phyloP scores from a whole-genome alignment of 1,140 invertebrate species.

The Scaptomyza montana region DNA sequence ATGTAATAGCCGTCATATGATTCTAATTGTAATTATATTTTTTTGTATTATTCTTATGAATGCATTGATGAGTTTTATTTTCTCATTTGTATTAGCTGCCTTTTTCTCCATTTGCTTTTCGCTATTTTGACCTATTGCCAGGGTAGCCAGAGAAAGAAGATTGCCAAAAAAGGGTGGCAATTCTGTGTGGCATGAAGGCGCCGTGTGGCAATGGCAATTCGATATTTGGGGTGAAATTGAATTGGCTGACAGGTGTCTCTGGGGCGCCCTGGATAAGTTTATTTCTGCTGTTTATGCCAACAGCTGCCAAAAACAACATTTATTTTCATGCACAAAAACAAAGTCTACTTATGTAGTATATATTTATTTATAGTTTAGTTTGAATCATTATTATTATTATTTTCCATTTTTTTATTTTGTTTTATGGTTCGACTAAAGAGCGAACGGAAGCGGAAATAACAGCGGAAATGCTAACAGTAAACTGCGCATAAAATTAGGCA shows the following conservation, averaged over 20 bases:
- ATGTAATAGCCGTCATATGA: not conserved
- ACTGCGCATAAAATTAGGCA: conserved; percentile 63
- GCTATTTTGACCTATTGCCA: not conserved
- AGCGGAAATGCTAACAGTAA: conserved; percentile 55
- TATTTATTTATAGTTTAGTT: not conserved
- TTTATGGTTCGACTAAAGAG: conserved; percentile 13
- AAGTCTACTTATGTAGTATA: not conserved
- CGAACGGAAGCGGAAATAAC: conserved; percentile 31
- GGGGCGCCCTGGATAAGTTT: conserved; percentile 35
- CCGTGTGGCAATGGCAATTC: conserved; percentile 22
- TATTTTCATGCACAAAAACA: not conserved
- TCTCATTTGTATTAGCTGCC: conserved; percentile 4
- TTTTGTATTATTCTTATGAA: not conserved
- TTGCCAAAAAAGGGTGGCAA: not conserved
- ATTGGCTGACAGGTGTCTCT: conserved; percentile 65
- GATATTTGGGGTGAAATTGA: conserved; percentile 52
- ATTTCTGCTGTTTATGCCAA: conserved; percentile 18
- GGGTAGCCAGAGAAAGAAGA: not conserved
- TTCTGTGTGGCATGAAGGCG: not conserved
- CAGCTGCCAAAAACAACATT: conserved; percentile 27
- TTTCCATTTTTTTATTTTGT: not conserved
- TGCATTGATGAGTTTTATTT: not conserved
- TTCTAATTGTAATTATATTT: not conserved
- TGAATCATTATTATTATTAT: no score
- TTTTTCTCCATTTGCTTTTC: not conserved